Evolutionary conservation across 2,888 invertebrate species (phyloP), one percentile per base, ranked within the genome.

Genomic region (Nephrocerus scutellatus): DNA sequence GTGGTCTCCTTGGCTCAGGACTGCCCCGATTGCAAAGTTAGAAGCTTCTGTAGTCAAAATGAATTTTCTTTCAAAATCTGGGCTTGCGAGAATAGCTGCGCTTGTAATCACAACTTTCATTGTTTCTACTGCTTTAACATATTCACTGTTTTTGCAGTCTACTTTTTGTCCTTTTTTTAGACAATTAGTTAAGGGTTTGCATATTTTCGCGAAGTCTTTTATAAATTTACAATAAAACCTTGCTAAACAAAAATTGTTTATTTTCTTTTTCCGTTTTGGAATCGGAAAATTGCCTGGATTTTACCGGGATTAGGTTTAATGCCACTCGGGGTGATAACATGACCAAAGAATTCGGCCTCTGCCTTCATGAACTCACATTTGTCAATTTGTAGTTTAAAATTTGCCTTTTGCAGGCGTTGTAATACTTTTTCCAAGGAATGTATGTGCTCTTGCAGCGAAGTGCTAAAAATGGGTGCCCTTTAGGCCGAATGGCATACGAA

Each of bases 401-500:
- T 44, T 5, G 31, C 30, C 19, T 41, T 20, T 2, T 28, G 16
- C 9, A 46, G 24, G 3, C 28, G 14, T 23, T 30, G 14, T 9
- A 39, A 23, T 9, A 46, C 26, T 33, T 37, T 37, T 26, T 43
- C 39, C 30, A 54, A 39, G 10, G 41, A 49, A 28, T 41, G 24
- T 8, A 52, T 35, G 30, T 57, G 56, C 44, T 59, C 57, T 15
- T 38, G 30, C 2, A 49, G 30, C 24, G 31, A 44, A 22, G 45
- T 46, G 1, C 43, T 43, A 30, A 38, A 50, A n/a, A n/a, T n/a
- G 60, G 1, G 54, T 49, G 29, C 53, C 59, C 28, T 50, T 48
- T 5, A 62, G 40, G 0, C 60, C 60, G 36, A 60, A 55, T 1
- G 54, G 54, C 56, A 66, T 55, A 4, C 57, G 39, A 15, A 39